Conservation (phyloP, 2,113 vertebrate genomes). For the Ellobius talpinus region DNA sequence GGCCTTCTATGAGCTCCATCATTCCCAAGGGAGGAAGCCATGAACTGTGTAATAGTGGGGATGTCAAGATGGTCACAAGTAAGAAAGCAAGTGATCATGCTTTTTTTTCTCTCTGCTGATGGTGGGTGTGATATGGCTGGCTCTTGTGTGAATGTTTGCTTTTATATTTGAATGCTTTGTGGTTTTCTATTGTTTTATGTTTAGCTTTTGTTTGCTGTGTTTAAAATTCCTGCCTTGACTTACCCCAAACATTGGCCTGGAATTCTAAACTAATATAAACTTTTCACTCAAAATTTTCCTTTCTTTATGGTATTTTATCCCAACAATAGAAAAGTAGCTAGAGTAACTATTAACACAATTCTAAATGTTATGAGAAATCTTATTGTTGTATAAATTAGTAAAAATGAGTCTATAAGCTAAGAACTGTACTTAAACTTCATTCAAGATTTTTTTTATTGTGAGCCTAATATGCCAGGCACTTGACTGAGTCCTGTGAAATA, state of each 20-base stretch:
- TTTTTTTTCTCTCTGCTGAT: background rate
- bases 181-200: background rate
- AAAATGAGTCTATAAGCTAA: background rate
- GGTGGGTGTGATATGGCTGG: background rate
- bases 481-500: background rate
- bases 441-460: background rate
- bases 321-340: background rate
- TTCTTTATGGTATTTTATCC: background rate
- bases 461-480: background rate
- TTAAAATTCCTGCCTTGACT: background rate
- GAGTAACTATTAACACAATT: background rate
- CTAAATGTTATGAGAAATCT: constrained; percentile 14
- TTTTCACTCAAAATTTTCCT: background rate
- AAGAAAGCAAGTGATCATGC: background rate
- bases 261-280: background rate
- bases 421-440: background rate
- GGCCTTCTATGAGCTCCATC: too few species aligned
- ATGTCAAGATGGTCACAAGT: background rate
- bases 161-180: background rate
- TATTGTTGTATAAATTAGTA: background rate
- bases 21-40: background rate
- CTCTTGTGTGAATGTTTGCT: background rate
- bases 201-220: background rate
- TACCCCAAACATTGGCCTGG: background rate
- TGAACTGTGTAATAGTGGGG: background rate